Base-by-base conservation (phyloP, 2,888 invertebrate species). In the Phyllotreta cruciferae region DNA sequence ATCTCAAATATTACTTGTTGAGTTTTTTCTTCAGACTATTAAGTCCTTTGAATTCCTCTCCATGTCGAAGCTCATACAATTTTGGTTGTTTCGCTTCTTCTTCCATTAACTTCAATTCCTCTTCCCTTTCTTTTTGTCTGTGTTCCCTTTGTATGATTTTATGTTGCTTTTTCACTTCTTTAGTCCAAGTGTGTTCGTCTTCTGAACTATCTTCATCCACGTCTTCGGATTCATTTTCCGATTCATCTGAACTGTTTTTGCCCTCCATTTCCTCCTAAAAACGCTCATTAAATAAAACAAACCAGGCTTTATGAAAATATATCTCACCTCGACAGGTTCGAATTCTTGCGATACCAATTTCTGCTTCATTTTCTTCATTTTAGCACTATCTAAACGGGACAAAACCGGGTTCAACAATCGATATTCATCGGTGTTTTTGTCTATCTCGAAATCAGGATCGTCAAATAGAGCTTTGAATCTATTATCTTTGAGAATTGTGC, bases 371-470 rank as follows among this genome's bases (percentile, higher is more conserved):
- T 86, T 85, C 74, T 89, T 90, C 49, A 86, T 81, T 77, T 87
- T 88, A 8, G 82, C 84, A 77, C 90, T 92, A 71, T 92, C 92
- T 55, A 94, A 79, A 72, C 92, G 89, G 37, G 93, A 90, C 39
- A 97, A 83, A 3, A 95, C 93, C 13, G 96, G 96, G 80, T 96
- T 95, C 13, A 96, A 82, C 64, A 97, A 83, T 72, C 90, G 86
- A 79, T 88, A 98, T 78, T 96, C 96, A 74, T 94, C 93, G 53
- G 93, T 89, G 76, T 88, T 88, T 73, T 88, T 90, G 78, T 97
- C 93, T 60, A 98, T 91, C 81, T 96, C 90, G 80, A 93, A 98
- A 77, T 96, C 94, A 8, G 94, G 90, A 83, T 98, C 93, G 73
- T 88, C 89, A 81, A 99, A 99, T 78, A 99, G 82, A 1, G 87